phyloP scores from a whole-genome alignment of 2,888 invertebrate genomes.

The Patella ulyssiponensis region DNA sequence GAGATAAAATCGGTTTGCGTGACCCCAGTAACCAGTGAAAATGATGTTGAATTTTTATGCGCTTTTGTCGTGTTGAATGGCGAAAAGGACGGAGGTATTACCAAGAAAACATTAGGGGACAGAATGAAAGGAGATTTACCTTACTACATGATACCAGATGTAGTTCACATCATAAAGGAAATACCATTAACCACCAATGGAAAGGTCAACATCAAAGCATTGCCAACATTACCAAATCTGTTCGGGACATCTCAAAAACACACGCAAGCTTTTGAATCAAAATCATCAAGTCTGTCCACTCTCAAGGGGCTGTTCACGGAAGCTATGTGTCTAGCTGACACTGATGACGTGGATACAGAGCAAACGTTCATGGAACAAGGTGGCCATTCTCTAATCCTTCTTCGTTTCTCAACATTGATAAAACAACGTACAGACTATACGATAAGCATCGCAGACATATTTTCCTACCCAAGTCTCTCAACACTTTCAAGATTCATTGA shows the following conservation, averaged over 20 bases:
- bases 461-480: not conserved
- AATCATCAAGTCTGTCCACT: not conserved
- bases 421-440: not conserved
- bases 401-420: not conserved
- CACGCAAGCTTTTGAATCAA: not conserved
- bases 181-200: constrained; percentile 26
- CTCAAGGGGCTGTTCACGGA: not conserved
- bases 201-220: constrained; percentile 17
- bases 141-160: constrained; percentile 25
- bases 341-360: not conserved
- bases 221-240: constrained; percentile 14
- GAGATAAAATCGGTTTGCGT: constrained; percentile 1
- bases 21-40: not conserved
- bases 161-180: constrained; percentile 1
- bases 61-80: not conserved
- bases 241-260: not conserved
- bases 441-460: not conserved
- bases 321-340: not conserved
- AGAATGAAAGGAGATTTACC: constrained; percentile 3
- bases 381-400: not conserved
- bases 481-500: not conserved
- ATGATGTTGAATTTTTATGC: not conserved
- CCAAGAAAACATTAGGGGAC: not conserved
- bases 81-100: not conserved
- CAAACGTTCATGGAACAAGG: constrained; percentile 2